Evolutionary conservation across 2,888 invertebrate genomes (phyloP), one percentile per base, ranked within the genome.

Genomic region (Trissonchulus latispiculum): DNA sequence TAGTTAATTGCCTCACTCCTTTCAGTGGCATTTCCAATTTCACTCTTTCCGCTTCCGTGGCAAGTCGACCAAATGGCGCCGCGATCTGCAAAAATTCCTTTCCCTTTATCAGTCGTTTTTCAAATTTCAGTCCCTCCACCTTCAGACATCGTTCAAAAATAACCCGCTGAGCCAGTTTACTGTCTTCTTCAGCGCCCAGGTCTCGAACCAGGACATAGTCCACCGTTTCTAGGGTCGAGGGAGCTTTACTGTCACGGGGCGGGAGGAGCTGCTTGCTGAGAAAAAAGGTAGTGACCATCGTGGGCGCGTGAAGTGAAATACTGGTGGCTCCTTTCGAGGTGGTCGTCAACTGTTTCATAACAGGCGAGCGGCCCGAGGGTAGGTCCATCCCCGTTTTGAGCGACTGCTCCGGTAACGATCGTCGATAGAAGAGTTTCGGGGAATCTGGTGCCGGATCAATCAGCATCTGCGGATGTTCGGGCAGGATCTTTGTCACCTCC

Each of bases 21-120:
- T 78, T 77, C 28, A 84, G 73, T 18, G 83, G 82, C 83, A 84
- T 81, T 76, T 84, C 80, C 61, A 84, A 74, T 48, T 81, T 80
- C 23, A 81, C 78, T 36, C 74, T 76, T 71, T 84, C 83, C 1
- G 84, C 84, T 75, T 84, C 82, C 2, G 76, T 73, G 76, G 82
- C 81, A 32, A 84, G 76, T 61, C 83, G 77, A 61, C 78, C 77
- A 75, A 84, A 83, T 0, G 84, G 82, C 72, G 80, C 78, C 74
- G 81, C 80, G 1, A 84, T 75, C 61, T 81, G 80, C n/a, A 77
- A 23, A 35, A 72, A 75, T 1, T 69, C 73, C 35, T 78, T 74
- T 28, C 77, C 79, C n/a, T 77, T 77, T 0, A 71, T 32, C 1
- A 59, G 74, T 32, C 78, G 80, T 2, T 74, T 74, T 67, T 80